Percentiles rank a stretch among this genome's conserved stretches.
phyloP scores from a whole-genome alignment of 2,888 invertebrate species.

The Nebria salina region DNA sequence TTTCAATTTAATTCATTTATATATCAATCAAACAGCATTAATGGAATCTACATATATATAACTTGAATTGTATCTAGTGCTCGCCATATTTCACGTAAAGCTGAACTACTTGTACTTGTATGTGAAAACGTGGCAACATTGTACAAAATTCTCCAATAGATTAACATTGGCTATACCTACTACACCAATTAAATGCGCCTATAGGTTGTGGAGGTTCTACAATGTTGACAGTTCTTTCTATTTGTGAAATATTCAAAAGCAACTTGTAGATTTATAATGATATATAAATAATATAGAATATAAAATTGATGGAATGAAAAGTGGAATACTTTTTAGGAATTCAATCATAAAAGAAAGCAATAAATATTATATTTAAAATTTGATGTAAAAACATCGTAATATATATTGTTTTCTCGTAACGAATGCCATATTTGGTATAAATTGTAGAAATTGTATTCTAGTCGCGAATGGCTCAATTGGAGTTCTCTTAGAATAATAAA shows the following conservation, averaged over 20 bases:
- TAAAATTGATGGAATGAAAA: no score
- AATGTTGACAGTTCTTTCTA: neutral
- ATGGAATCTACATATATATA: neutral
- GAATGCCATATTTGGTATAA: neutral
- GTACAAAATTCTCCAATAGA: no score
- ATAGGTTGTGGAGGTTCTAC: neutral
- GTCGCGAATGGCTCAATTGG: neutral
- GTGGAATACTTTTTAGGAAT: no score
- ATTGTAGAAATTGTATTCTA: neutral
- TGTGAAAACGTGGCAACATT: no score
- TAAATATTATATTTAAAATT: no score
- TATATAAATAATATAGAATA: no score
- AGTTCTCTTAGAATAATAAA: neutral
- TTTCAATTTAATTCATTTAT: slow-evolving; percentile 9
- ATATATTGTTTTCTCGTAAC: neutral
- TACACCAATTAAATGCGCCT: no score
- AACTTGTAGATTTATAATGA: neutral
- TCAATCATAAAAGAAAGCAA: no score
- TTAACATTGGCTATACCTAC: no score
- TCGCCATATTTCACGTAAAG: neutral
- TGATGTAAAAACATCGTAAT: no score
- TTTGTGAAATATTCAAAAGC: neutral
- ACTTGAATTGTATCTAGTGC: neutral
- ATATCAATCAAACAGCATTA: neutral
- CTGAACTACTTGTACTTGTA: no score